Evolutionary conservation across 2,888 invertebrate species (phyloP).

Genomic region (Leucozona laternaria): DNA sequence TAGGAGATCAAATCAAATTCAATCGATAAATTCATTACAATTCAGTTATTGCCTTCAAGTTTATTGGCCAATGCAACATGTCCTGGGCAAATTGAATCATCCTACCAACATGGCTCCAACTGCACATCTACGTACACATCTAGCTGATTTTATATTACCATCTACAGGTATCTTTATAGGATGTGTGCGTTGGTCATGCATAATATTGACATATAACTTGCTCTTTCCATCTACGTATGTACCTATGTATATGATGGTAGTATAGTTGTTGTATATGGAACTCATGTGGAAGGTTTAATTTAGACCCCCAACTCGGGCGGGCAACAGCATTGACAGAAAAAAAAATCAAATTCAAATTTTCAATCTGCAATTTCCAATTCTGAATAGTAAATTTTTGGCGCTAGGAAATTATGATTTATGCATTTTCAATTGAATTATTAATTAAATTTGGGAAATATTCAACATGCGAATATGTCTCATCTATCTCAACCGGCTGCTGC

Average conservation of each 20-base stretch:
- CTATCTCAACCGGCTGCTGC: too few species aligned
- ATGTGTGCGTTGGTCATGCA: conserved; percentile 29
- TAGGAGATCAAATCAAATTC: conserved; percentile 45
- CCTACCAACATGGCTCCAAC: background rate
- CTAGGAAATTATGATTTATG: conserved; percentile 48
- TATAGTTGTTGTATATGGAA: background rate
- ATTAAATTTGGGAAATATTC: conserved; percentile 43
- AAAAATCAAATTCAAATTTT: conserved; percentile 4
- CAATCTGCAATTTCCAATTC: conserved; percentile 12
- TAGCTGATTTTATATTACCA: conserved; percentile 7
- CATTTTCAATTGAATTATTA: conserved; percentile 58
- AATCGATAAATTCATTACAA: conserved; percentile 65
- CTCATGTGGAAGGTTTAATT: background rate
- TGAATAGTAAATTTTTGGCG: conserved; percentile 22
- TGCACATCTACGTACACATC: background rate
- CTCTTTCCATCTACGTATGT: background rate
- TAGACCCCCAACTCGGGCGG: background rate
- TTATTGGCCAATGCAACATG: conserved; percentile 16
- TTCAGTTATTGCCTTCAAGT: conserved; percentile 39
- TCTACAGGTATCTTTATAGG: background rate
- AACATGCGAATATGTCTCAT: background rate
- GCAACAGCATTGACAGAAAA: background rate
- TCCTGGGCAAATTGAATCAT: conserved; percentile 13
- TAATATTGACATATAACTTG: conserved; percentile 30
- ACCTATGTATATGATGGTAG: background rate